Percentiles rank a stretch among this genome's conserved stretches.
Conservation (phyloP, 2,888 invertebrate species). For the Drosophila neonasuta region DNA sequence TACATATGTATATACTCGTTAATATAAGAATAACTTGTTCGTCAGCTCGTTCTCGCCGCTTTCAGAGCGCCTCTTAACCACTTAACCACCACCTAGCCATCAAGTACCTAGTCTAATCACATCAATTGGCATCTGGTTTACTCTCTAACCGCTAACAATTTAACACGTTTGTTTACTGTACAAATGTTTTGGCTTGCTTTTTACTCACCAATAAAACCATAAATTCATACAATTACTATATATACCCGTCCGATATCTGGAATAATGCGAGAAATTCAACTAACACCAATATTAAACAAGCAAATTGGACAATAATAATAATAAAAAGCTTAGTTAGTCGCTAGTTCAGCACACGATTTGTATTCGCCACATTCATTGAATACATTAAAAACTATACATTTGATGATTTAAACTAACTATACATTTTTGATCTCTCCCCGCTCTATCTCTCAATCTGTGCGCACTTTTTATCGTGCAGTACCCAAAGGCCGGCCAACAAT, state of each 20-base stretch:
- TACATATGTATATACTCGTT: conserved; percentile 1
- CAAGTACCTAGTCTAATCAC: conserved; percentile 22
- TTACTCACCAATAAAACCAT: conserved; percentile 19
- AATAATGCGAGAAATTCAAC: conserved; percentile 19
- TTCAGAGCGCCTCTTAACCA: conserved; percentile 32
- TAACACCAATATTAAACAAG: conserved; percentile 35
- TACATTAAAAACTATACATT: conserved; percentile 12
- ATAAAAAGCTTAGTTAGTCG: conserved; percentile 66
- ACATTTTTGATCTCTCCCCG: background rate
- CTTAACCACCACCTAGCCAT: background rate
- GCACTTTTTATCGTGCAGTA: conserved; percentile 34
- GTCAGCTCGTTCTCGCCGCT: conserved; percentile 35
- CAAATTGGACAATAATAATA: conserved; percentile 38
- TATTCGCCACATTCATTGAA: conserved; percentile 44
- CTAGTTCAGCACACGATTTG: conserved; percentile 55
- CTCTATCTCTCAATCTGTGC: background rate
- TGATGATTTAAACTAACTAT: background rate
- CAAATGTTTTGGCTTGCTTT: conserved; percentile 68
- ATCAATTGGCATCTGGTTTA: conserved; percentile 27
- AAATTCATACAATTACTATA: background rate
- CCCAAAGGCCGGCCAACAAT: conserved; percentile 69
- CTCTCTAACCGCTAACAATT: conserved; percentile 23
- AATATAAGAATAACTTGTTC: background rate
- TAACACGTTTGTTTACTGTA: conserved; percentile 56
- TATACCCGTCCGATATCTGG: conserved; percentile 11